Percentiles rank a stretch among this genome's conserved stretches.
Evolutionary conservation across 2,113 vertebrate genomes (phyloP).

Genomic region (Oncorhynchus kisutch): DNA sequence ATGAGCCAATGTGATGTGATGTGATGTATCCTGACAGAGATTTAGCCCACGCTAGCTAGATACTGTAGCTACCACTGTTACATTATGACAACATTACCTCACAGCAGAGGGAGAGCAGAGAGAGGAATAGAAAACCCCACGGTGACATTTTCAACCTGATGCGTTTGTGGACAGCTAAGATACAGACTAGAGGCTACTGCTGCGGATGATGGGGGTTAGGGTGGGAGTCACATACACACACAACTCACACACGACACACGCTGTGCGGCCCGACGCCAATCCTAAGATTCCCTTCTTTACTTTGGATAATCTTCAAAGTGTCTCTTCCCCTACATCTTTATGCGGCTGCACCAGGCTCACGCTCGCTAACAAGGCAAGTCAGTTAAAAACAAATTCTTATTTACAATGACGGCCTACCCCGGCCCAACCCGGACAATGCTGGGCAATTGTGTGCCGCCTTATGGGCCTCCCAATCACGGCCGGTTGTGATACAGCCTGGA

Average conservation of each 20-base stretch:
- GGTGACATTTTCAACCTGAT: constrained; percentile 15
- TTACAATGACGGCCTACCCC: too few relatives aligned
- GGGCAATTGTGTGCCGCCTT: too few relatives aligned
- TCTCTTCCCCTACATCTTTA: constrained; percentile 27
- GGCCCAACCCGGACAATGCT: too few relatives aligned
- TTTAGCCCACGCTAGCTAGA: background rate
- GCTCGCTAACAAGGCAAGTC: background rate
- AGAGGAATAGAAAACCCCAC: background rate
- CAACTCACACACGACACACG: background rate
- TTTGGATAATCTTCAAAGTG: constrained; percentile 61
- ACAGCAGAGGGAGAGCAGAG: constrained; percentile 11
- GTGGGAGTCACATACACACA: constrained; percentile 1
- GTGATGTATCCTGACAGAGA: constrained; percentile 8
- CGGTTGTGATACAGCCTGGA: background rate
- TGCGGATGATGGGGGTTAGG: background rate
- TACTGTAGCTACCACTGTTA: constrained; percentile 5
- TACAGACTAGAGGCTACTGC: too few relatives aligned
- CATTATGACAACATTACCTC: constrained; percentile 22
- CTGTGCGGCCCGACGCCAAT: background rate
- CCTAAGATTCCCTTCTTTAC: constrained; percentile 36
- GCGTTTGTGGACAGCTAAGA: constrained; percentile 11
- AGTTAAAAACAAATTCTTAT: too few relatives aligned
- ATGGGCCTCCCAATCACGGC: too few relatives aligned
- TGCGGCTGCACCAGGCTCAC: constrained; percentile 3
- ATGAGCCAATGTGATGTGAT: constrained; percentile 26